phyloP scores from a whole-genome alignment of 2,888 invertebrate species.

The Macrosiphum euphorbiae region DNA sequence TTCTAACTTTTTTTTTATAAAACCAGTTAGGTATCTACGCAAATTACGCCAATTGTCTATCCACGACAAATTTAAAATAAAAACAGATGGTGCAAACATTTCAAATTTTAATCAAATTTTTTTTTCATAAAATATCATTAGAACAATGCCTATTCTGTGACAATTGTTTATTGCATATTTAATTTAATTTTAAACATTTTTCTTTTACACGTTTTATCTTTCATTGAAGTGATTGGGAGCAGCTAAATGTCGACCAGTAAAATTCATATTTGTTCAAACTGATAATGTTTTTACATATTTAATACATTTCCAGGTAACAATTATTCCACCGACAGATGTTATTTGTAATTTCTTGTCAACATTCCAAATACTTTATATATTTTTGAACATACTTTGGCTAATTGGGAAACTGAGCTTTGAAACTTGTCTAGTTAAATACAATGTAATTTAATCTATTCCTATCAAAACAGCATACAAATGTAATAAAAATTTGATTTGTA shows the following conservation, averaged over 20 bases:
- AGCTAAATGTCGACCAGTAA: neutral
- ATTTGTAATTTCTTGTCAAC: neutral
- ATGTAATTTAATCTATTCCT: too few species aligned
- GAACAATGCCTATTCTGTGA: neutral
- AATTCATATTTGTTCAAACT: neutral
- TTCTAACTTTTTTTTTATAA: neutral
- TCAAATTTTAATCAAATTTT: neutral
- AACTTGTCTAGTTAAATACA: neutral
- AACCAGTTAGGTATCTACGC: too few species aligned
- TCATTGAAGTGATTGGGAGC: neutral
- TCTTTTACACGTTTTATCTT: neutral
- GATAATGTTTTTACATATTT: neutral
- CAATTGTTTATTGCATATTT: neutral
- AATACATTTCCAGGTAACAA: neutral
- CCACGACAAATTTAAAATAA: neutral
- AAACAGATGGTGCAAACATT: neutral
- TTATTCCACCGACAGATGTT: neutral
- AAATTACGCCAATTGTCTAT: neutral
- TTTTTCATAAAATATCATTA: neutral
- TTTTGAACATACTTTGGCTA: neutral
- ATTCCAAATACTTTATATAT: neutral
- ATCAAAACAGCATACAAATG: too few species aligned
- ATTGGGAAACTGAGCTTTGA: slow-evolving; percentile 4
- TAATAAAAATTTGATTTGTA: too few species aligned
- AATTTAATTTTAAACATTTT: neutral